phyloP scores from a whole-genome alignment of 2,113 vertebrate genomes.

The Nannobrachium achirus region DNA sequence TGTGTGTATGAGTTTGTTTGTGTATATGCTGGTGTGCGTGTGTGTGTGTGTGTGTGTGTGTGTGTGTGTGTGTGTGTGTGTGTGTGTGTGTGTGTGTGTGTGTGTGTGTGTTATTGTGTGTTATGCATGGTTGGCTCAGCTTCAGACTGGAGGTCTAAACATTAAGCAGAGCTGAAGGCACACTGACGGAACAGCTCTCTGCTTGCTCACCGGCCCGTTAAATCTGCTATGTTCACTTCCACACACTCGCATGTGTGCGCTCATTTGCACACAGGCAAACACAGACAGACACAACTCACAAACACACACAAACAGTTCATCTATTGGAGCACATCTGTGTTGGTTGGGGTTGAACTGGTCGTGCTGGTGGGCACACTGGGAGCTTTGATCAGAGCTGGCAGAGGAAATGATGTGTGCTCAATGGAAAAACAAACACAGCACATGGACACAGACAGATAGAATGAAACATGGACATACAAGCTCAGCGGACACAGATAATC shows the following conservation, averaged over 20 bases:
- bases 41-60: not conserved
- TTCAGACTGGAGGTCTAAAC: constrained; percentile 10
- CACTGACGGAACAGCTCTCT: constrained; percentile 25
- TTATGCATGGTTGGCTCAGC: not conserved
- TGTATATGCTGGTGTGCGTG: not conserved
- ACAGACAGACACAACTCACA: constrained; percentile 24
- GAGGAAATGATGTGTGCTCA: constrained; percentile 30
- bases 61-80: constrained; percentile 16
- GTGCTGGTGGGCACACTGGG: constrained; percentile 35
- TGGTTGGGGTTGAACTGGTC: constrained; percentile 47
- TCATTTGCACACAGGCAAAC: constrained; percentile 8
- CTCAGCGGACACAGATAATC: not conserved
- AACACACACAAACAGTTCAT: not conserved
- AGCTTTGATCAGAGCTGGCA: constrained; percentile 46
- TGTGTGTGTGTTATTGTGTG: not conserved
- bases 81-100: constrained; percentile 1
- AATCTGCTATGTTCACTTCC: constrained; percentile 60
- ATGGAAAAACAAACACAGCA: constrained; percentile 18
- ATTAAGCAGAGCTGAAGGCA: constrained; percentile 26
- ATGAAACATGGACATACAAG: not conserved
- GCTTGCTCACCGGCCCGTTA: constrained; percentile 50
- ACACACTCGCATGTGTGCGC: constrained; percentile 2
- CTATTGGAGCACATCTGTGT: constrained; percentile 37
- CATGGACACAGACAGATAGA: not conserved
- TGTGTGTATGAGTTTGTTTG: not conserved